These are phyloP conservation scores for Pyrocephalus nanus DNA, from an alignment of 2,797 vertebrate genomes.

Conservation along the genomic window DNA sequence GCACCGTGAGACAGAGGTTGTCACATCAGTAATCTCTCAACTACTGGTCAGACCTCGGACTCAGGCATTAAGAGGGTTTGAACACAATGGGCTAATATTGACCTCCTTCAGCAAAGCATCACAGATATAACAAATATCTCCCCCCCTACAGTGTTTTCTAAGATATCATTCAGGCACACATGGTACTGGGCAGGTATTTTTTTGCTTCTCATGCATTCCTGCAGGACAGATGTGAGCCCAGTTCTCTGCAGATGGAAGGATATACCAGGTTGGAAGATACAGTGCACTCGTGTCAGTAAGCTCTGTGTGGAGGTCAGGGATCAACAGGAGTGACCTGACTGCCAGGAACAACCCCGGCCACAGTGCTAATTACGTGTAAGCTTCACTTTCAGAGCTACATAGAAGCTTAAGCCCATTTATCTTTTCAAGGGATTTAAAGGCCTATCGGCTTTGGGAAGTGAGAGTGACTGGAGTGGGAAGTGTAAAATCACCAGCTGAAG, in stretches of 20 bases:
- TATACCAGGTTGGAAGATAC: background rate
- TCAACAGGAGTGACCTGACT: background rate
- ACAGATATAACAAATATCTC: background rate
- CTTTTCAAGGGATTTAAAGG: constrained; percentile 45
- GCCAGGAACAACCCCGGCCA: background rate
- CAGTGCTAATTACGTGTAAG: constrained; percentile 15
- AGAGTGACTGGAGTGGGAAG: constrained; percentile 5
- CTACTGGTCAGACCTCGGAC: background rate
- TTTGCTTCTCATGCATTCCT: background rate
- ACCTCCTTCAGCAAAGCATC: background rate
- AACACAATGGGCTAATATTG: background rate
- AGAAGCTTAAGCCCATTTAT: constrained; percentile 41
- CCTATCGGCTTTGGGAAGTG: background rate
- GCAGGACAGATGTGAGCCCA: background rate
- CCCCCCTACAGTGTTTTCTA: background rate
- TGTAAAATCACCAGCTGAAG: background rate
- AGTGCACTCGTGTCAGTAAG: background rate
- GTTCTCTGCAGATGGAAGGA: background rate
- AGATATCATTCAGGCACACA: background rate
- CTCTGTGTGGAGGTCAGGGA: background rate
- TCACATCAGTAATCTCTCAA: background rate
- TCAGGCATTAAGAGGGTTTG: background rate
- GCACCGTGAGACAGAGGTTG: background rate
- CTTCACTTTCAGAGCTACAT: constrained; percentile 34
- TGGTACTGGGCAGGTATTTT: background rate